Evolutionary conservation across 2,888 invertebrate genomes (phyloP).

Genomic region (Ferdinandea cuprea): DNA sequence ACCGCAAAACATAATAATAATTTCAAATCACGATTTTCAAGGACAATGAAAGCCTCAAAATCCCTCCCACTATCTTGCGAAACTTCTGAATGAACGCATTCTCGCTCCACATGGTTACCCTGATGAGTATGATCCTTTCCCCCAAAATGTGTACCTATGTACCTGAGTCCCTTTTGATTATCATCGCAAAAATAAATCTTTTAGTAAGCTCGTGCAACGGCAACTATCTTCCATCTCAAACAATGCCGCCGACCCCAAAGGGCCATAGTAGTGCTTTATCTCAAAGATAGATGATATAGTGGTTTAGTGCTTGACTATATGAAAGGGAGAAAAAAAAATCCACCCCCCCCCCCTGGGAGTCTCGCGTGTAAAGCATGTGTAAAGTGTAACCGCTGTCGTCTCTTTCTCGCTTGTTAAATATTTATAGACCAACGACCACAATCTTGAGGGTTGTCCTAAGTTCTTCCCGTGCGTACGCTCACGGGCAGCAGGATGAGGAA

Average conservation of each 20-base stretch:
- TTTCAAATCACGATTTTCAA: slow-evolving; percentile 8
- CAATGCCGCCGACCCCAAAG: neutral
- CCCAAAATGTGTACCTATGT: neutral
- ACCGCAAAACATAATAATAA: slow-evolving; percentile 2
- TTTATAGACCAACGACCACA: slow-evolving; percentile 5
- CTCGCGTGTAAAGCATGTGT: no score
- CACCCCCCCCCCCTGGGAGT: no score
- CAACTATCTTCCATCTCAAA: neutral
- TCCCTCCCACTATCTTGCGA: no score
- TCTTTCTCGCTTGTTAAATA: slow-evolving; percentile 8
- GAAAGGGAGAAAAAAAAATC: neutral
- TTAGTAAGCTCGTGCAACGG: neutral
- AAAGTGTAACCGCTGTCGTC: neutral
- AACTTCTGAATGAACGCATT: slow-evolving; percentile 1
- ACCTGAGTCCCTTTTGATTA: slow-evolving; percentile 14
- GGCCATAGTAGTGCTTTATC: neutral
- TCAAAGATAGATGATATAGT: slow-evolving; percentile 1
- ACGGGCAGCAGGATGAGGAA: slow-evolving; percentile 3
- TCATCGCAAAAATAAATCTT: slow-evolving; percentile 32
- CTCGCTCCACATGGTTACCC: neutral
- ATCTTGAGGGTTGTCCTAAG: neutral
- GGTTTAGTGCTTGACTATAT: neutral
- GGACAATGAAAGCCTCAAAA: neutral
- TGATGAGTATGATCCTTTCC: slow-evolving; percentile 13
- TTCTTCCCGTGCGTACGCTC: neutral